phyloP scores from a whole-genome alignment of 2,797 vertebrate species.

The Scolopax rusticola region DNA sequence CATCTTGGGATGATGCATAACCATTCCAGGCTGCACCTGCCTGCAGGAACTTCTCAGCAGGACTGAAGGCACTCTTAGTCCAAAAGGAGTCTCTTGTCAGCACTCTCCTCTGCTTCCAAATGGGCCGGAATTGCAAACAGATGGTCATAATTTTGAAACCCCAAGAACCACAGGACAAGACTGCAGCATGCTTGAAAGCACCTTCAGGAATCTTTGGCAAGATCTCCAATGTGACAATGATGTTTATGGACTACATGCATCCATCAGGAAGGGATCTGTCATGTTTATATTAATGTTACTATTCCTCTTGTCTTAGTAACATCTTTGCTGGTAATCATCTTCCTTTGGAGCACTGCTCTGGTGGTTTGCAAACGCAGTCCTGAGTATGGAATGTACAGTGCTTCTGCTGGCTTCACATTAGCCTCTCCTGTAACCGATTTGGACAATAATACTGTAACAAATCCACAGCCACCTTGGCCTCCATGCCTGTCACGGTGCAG shows the following conservation, averaged over 20 bases:
- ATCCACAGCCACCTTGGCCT: conserved; percentile 40
- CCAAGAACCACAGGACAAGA: conserved; percentile 75
- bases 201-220: conserved; percentile 72
- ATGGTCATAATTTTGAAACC: conserved; percentile 80
- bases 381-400: conserved; percentile 57
- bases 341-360: conserved; percentile 55
- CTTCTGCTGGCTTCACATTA: conserved; percentile 33
- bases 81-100: conserved; percentile 5
- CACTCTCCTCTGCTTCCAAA: conserved; percentile 66
- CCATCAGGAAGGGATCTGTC: conserved; percentile 61
- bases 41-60: not conserved
- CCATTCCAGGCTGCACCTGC: not conserved
- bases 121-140: conserved; percentile 83
- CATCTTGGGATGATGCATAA: not conserved
- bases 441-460: conserved; percentile 37
- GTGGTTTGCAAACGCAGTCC: conserved; percentile 36
- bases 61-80: not conserved
- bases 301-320: conserved; percentile 2
- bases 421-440: not conserved
- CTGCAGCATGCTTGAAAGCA: conserved; percentile 77
- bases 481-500: conserved; percentile 53
- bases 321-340: conserved; percentile 40
- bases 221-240: conserved; percentile 38
- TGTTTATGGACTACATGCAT: conserved; percentile 48
- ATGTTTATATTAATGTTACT: conserved; percentile 28